Percentiles rank a stretch among this genome's conserved stretches.
Evolutionary conservation across 2,888 invertebrate species (phyloP).

Genomic region (Trichopria drosophilae): DNA sequence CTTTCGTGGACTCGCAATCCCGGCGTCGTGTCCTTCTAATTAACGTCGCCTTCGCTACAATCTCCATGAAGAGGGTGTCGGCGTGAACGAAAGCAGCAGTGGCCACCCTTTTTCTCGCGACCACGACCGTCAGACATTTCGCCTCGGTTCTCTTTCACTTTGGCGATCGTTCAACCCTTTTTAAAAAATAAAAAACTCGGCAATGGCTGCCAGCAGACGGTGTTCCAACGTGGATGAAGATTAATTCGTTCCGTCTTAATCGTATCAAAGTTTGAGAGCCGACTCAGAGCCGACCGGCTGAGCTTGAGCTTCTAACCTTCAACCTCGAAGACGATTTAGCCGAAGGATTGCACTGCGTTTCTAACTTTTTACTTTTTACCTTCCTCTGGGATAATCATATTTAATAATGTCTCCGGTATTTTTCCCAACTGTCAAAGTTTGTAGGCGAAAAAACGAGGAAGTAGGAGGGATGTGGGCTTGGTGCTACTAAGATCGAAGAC

Average conservation of each 20-base stretch:
- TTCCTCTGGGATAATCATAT: slow-evolving; percentile 49
- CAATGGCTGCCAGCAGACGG: slow-evolving; percentile 47
- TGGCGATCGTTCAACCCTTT: slow-evolving; percentile 45
- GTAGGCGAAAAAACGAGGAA: slow-evolving; percentile 29
- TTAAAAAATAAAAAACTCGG: slow-evolving; percentile 43
- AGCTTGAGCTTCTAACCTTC: slow-evolving; percentile 36
- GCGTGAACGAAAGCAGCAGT: slow-evolving; percentile 39
- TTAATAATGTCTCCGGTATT: slow-evolving; percentile 56
- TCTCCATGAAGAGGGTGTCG: slow-evolving; percentile 36
- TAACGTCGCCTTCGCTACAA: slow-evolving; percentile 49
- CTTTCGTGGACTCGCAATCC: slow-evolving; percentile 19
- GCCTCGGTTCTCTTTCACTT: slow-evolving; percentile 43
- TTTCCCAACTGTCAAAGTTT: slow-evolving; percentile 52
- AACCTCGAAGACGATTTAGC: slow-evolving; percentile 11
- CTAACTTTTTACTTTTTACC: slow-evolving; percentile 43
- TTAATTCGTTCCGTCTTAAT: slow-evolving; percentile 60
- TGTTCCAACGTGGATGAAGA: slow-evolving; percentile 55
- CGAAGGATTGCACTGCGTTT: slow-evolving; percentile 27
- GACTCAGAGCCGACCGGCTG: slow-evolving; percentile 46
- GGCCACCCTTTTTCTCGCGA: slow-evolving; percentile 34
- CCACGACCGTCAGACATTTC: no score
- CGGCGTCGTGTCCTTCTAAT: slow-evolving; percentile 49
- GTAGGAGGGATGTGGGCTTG: slow-evolving; percentile 16
- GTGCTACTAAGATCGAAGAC: slow-evolving; percentile 13
- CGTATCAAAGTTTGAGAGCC: slow-evolving; percentile 58